These are phyloP conservation scores for Pseudorectes ferrugineus DNA, from an alignment of 2,113 vertebrate species.

Conservation along the genomic window DNA sequence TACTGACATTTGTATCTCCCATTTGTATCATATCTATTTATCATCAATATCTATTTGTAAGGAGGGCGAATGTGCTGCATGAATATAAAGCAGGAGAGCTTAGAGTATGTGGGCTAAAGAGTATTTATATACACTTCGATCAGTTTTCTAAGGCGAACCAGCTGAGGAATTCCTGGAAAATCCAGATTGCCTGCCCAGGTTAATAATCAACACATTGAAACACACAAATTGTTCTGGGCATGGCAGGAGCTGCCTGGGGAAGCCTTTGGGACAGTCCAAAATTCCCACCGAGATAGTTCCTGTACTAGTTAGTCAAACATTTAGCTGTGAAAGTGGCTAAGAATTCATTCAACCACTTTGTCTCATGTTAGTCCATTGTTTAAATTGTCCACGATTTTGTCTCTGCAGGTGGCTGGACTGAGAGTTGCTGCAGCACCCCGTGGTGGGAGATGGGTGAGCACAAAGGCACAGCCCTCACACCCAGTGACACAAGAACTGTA, in stretches of 20 bases:
- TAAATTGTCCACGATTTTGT: background rate
- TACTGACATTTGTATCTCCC: background rate
- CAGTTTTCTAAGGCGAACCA: background rate
- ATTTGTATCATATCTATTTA: background rate
- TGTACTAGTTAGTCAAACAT: background rate
- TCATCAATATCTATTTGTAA: background rate
- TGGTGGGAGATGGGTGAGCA: background rate
- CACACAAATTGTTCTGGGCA: background rate
- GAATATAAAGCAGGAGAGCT: background rate
- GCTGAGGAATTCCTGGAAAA: background rate
- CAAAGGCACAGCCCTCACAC: background rate
- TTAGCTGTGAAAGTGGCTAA: background rate
- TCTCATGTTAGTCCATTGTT: background rate
- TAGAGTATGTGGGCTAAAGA: background rate
- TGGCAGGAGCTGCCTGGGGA: background rate
- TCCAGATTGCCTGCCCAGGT: background rate
- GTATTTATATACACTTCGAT: background rate
- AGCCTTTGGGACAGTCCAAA: background rate
- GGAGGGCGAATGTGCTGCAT: fast-evolving
- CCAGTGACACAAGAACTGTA: background rate
- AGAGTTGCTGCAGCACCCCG: background rate
- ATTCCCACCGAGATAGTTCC: background rate
- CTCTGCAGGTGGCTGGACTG: background rate
- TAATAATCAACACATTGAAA: background rate
- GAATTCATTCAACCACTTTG: background rate